Base-by-base conservation (phyloP, 1,140 invertebrate genomes). In the Listronotus bonariensis region DNA sequence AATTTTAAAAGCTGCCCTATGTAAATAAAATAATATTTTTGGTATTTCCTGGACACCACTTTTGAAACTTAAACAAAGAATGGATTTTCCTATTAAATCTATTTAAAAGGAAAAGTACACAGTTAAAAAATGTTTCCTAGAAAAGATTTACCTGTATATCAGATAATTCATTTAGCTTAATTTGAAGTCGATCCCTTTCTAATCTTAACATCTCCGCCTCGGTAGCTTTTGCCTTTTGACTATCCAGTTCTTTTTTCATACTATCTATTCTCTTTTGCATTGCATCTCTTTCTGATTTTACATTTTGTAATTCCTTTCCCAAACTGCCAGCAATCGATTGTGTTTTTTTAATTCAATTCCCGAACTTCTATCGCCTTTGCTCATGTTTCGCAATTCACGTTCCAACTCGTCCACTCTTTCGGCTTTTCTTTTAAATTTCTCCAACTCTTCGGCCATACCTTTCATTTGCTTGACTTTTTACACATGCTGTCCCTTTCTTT, bases 121-220 rank as follows among this genome's bases (percentile, higher is more conserved):
- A 26, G 2, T 5, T 26, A 26, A 26, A 26, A 26, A n/a, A n/a
- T n/a, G n/a, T 26, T 26, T 26, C 20, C 20, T 26, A 26, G 5
- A 26, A 26, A 26, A 26, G 5, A 26, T 5, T 17, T 53, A 57
- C 65, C 51, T 67, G 68, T 3, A 70, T 38, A 36, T 67, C 60
- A 9, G 53, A 17, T 9, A 77, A 45, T 60, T 76, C 73, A 46
- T 74, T 73, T 7, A 76, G 18, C 36, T 72, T 71, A 17, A 72
- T 65, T 32, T 72, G 69, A 34, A 77, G 36, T 12, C 65, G 65
- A 63, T 77, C 74, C n/a, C 73, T 46, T 59, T 77, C 75, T 38
- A 74, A 42, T 40, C 67, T 20, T 18, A 77, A 57, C 18, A 72
- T 60, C 55, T 76, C 74, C 2, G 72, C 70, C 61, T 75, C 74